phyloP scores from a whole-genome alignment of 1,140 invertebrate species.

The Agraylea sexmaculata region DNA sequence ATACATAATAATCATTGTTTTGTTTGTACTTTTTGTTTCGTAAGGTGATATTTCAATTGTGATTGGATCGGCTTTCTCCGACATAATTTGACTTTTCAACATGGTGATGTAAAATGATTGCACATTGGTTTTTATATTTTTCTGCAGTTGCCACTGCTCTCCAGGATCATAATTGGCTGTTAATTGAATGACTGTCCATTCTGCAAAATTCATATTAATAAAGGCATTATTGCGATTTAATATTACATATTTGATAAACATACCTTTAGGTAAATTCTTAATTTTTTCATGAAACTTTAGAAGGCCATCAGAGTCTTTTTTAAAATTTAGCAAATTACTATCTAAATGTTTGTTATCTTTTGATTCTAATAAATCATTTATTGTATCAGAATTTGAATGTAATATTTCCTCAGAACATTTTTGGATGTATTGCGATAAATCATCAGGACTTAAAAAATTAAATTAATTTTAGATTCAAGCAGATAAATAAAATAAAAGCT shows the following conservation, averaged over 20 bases:
- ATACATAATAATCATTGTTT: conserved; percentile 18
- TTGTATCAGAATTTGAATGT: too few relatives aligned
- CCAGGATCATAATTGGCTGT: conserved; percentile 40
- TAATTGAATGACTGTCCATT: conserved; percentile 50
- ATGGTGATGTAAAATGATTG: conserved; percentile 39
- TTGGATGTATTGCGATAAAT: too few relatives aligned
- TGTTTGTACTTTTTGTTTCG: conserved; percentile 31
- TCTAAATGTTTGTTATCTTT: too few relatives aligned
- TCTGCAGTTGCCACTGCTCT: conserved; percentile 27
- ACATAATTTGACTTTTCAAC: conserved; percentile 35
- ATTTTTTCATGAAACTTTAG: conserved; percentile 31
- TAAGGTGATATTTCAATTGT: conserved; percentile 37
- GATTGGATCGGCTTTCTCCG: conserved; percentile 25
- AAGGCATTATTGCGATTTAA: conserved; percentile 10
- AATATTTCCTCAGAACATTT: too few relatives aligned
- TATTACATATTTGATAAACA: conserved; percentile 13
- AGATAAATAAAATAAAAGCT: background rate
- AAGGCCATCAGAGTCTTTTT: too few relatives aligned
- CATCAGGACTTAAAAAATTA: too few relatives aligned
- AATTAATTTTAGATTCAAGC: too few relatives aligned
- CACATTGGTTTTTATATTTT: conserved; percentile 30
- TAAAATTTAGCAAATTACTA: conserved; percentile 22
- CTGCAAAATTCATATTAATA: conserved; percentile 26
- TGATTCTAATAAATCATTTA: too few relatives aligned
- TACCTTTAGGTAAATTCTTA: conserved; percentile 35